Conservation (phyloP, 2,113 vertebrate genomes). For the Cephalophus harveyi region DNA sequence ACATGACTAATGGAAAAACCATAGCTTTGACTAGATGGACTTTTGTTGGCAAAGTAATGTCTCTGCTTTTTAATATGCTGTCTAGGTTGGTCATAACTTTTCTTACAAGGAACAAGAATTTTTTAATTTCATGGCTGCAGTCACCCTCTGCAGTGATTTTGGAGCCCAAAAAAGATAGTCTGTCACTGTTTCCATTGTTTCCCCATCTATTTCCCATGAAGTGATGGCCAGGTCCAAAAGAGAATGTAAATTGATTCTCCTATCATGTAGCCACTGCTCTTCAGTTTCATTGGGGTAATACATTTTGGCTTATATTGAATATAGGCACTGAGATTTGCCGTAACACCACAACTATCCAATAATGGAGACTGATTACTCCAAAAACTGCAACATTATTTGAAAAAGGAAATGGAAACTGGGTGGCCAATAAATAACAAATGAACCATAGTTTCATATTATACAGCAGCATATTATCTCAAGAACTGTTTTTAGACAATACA, state of each 20-base stretch:
- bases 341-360: neutral
- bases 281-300: neutral
- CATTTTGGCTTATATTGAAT: neutral
- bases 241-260: neutral
- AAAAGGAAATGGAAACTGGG: constrained; percentile 6
- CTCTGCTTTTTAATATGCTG: too few relatives aligned
- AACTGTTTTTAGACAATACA: neutral
- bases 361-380: neutral
- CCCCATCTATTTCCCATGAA: neutral
- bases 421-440: constrained; percentile 5
- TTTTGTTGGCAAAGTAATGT: neutral
- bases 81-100: too few relatives aligned
- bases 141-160: neutral
- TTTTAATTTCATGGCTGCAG: neutral
- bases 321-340: neutral
- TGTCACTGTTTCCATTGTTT: neutral
- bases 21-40: neutral
- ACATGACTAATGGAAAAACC: neutral
- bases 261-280: neutral
- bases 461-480: neutral
- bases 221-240: neutral
- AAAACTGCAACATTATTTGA: neutral
- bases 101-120: neutral
- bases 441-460: constrained; percentile 10
- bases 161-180: neutral